Percentiles rank a stretch among this genome's conserved stretches.
Evolutionary conservation across 2,113 vertebrate species (phyloP).

Genomic region (Burhinus bistriatus): DNA sequence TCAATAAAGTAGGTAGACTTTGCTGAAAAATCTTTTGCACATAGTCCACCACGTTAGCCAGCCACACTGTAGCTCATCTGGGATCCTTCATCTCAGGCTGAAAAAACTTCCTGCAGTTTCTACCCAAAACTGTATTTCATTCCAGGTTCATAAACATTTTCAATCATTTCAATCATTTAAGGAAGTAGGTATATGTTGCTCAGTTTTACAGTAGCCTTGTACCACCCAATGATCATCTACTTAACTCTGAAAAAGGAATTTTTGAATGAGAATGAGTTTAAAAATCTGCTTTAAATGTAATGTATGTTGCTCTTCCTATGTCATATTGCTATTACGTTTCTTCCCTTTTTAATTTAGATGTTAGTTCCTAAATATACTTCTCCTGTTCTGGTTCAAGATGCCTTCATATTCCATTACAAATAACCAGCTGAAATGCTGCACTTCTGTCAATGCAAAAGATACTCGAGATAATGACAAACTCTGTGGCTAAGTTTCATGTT

Average conservation of each 20-base stretch:
- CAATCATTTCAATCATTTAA: neutral
- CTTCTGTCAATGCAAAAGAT: neutral
- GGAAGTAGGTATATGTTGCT: neutral
- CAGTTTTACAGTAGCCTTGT: neutral
- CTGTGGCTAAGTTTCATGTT: neutral
- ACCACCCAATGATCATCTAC: neutral
- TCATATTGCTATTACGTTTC: neutral
- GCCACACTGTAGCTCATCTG: neutral
- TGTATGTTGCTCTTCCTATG: neutral
- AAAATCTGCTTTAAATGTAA: neutral
- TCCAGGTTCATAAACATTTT: neutral
- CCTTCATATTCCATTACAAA: neutral
- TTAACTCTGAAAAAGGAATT: neutral
- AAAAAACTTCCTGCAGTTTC: neutral
- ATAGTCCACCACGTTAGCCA: neutral
- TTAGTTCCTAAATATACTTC: neutral
- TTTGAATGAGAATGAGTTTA: neutral
- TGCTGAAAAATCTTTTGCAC: neutral
- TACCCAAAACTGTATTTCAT: neutral
- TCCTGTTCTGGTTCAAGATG: neutral
- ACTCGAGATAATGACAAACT: neutral
- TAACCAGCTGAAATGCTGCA: neutral
- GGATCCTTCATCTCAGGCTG: neutral
- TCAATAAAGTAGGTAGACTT: neutral
- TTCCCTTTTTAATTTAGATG: neutral